Conservation (phyloP, 2,113 vertebrate genomes). For the Zosterops lateralis region DNA sequence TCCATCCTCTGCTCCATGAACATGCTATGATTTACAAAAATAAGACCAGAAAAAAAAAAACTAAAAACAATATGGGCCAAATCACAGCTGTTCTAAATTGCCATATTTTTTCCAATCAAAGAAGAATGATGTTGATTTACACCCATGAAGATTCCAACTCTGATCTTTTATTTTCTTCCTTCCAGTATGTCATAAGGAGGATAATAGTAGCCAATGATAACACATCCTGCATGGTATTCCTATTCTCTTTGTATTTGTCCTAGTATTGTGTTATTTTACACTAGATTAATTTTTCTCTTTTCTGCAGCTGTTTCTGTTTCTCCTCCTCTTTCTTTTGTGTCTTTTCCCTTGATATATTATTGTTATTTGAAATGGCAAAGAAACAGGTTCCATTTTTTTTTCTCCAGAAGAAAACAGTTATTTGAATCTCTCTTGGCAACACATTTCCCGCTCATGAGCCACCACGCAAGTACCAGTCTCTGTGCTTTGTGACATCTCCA, state of each 20-base stretch:
- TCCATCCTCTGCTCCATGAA: neutral
- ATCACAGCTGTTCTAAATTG: constrained; percentile 32
- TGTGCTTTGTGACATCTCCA: neutral
- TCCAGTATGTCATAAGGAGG: neutral
- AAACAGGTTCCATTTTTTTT: neutral
- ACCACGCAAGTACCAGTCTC: neutral
- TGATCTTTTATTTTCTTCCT: neutral
- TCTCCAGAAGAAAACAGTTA: neutral
- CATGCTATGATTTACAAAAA: neutral
- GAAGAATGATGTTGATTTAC: neutral
- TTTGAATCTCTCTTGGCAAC: neutral
- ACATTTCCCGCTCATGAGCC: neutral
- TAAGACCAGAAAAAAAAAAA: neutral
- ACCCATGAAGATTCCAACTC: neutral
- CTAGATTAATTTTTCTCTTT: neutral
- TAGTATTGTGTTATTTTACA: neutral
- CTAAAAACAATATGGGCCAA: neutral
- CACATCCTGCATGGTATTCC: neutral
- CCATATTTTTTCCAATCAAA: neutral
- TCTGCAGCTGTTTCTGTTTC: neutral
- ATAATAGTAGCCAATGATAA: neutral
- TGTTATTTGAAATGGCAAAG: constrained; percentile 3
- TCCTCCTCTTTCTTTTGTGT: neutral
- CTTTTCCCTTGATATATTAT: neutral
- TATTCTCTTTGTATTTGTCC: neutral